These are phyloP conservation scores for Drosophila differens DNA, from an alignment of 2,888 invertebrate genomes.

Conservation along the genomic window DNA sequence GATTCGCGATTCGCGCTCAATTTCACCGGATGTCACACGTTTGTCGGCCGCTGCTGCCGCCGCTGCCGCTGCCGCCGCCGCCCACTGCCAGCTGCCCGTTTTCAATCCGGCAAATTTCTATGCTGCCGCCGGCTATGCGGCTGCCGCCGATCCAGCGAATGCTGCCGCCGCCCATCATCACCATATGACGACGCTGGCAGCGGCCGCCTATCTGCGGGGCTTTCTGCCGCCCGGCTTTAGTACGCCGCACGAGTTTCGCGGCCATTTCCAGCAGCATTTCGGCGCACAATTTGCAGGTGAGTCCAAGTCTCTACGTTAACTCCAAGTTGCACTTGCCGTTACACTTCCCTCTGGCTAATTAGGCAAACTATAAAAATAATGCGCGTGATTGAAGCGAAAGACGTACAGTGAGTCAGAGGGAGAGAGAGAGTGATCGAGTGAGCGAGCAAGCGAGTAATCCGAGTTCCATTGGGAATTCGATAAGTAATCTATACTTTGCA, in stretches of 20 bases:
- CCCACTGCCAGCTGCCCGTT: slow-evolving; percentile 85
- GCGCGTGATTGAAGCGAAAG: neutral
- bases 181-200: slow-evolving; percentile 85
- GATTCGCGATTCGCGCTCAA: slow-evolving; percentile 74
- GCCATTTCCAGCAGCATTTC: slow-evolving; percentile 85
- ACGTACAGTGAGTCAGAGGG: neutral
- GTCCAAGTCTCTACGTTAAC: neutral
- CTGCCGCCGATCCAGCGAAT: slow-evolving; percentile 82
- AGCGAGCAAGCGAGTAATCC: neutral
- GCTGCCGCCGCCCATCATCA: slow-evolving; percentile 85
- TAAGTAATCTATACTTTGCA: neutral
- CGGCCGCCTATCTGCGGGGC: slow-evolving; percentile 84
- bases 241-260: slow-evolving; percentile 85
- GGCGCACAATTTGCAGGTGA: slow-evolving; percentile 84
- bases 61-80: slow-evolving; percentile 84
- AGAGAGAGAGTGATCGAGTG: neutral
- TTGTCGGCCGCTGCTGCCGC: slow-evolving; percentile 83
- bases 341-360: slow-evolving; percentile 26
- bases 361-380: neutral
- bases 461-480: neutral
- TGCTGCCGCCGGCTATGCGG: slow-evolving; percentile 85
- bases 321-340: neutral
- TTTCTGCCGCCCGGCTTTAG: slow-evolving; percentile 85
- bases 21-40: slow-evolving; percentile 83
- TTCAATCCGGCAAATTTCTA: slow-evolving; percentile 85